phyloP scores from a whole-genome alignment of 2,797 vertebrate species.

The Lutjanus campechanus region DNA sequence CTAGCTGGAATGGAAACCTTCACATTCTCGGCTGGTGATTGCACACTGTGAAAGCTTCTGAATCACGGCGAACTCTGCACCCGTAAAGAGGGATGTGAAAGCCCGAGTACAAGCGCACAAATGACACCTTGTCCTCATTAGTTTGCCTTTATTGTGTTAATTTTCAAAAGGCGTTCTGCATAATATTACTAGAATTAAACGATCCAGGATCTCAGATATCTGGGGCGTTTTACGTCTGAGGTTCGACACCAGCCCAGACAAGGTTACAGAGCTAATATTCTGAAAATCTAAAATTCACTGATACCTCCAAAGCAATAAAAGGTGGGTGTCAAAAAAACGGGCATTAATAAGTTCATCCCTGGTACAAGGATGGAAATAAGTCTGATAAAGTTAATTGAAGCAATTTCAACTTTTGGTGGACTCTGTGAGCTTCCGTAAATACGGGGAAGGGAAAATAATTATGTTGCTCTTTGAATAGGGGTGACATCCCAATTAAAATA shows the following conservation, averaged over 20 bases:
- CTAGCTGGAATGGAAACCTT: constrained; percentile 3
- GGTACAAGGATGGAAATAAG: constrained; percentile 39
- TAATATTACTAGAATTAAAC: background rate
- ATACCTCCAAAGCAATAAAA: constrained; percentile 15
- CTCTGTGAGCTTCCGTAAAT: constrained; percentile 21
- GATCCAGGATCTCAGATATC: background rate
- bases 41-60: background rate
- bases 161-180: background rate
- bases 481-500: constrained; percentile 64
- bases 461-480: constrained; percentile 65
- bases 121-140: constrained; percentile 1
- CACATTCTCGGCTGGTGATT: background rate
- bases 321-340: background rate
- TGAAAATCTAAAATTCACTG: background rate
- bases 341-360: constrained; percentile 40
- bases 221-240: background rate
- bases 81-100: background rate
- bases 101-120: background rate
- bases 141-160: background rate
- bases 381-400: constrained; percentile 72
- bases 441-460: constrained; percentile 60
- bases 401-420: constrained; percentile 57
- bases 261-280: background rate
- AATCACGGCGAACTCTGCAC: background rate
- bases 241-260: background rate